Conservation (phyloP, 2,797 vertebrate genomes). For the Pseudochirops cupreus region DNA sequence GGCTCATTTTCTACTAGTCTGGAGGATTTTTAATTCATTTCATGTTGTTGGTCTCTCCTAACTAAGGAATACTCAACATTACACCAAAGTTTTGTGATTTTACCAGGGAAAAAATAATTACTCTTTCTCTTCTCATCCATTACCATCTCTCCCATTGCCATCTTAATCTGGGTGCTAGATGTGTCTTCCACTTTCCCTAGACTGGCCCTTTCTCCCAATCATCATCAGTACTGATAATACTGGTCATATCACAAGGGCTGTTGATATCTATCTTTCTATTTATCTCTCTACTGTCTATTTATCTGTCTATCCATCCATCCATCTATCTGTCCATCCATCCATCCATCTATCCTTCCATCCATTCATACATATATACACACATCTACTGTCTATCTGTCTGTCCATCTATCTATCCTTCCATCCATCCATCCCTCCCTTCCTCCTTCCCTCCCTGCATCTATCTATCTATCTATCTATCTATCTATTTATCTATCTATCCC, state of each 20-base stretch:
- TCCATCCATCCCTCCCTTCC: background rate
- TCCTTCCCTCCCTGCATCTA: background rate
- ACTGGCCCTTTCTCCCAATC: background rate
- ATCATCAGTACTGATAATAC: background rate
- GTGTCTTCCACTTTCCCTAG: background rate
- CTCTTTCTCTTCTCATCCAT: background rate
- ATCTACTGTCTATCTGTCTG: no score
- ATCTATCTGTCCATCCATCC: background rate
- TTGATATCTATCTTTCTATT: background rate
- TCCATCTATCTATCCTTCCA: no score
- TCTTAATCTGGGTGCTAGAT: background rate
- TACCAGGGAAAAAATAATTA: background rate
- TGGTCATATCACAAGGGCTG: background rate
- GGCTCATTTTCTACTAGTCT: background rate
- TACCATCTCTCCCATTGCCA: background rate
- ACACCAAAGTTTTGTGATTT: background rate
- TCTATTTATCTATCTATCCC: background rate
- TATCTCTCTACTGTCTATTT: background rate
- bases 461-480: background rate
- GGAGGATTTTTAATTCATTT: background rate
- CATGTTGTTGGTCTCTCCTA: background rate
- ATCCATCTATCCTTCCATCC: background rate
- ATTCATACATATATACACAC: no score
- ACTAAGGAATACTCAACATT: background rate
- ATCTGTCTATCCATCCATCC: background rate